These are phyloP conservation scores for Lepeophtheirus salmonis DNA, from an alignment of 1,140 invertebrate species.

Conservation along the genomic window DNA sequence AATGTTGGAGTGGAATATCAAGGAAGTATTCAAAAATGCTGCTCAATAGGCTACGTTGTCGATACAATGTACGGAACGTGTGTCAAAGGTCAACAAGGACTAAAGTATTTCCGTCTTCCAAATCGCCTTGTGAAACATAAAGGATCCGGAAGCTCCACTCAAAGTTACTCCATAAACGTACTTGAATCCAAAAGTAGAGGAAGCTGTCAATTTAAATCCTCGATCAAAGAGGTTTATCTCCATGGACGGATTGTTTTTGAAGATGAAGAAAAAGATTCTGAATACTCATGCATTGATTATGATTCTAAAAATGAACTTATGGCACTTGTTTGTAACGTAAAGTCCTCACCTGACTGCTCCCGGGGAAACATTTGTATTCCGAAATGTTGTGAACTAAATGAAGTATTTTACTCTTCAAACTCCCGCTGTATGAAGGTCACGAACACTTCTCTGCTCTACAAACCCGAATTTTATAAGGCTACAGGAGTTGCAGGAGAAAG, in stretches of 20 bases:
- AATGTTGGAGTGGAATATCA: background rate
- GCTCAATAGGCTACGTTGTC: background rate
- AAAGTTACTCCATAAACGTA: background rate
- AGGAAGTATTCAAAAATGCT: background rate
- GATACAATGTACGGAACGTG: background rate
- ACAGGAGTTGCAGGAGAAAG: background rate
- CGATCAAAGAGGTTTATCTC: background rate
- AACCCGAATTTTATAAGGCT: background rate
- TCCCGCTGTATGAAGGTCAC: background rate
- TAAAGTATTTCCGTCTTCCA: background rate
- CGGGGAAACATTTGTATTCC: background rate
- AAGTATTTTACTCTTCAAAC: constrained; percentile 3
- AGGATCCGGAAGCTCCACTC: background rate
- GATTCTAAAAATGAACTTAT: background rate
- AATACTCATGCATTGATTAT: background rate
- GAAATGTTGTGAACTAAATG: constrained; percentile 6
- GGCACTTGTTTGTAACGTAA: background rate
- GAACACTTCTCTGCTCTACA: background rate
- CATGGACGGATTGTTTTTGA: background rate
- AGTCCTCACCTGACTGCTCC: background rate
- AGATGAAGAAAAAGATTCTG: background rate
- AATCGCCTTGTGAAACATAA: background rate
- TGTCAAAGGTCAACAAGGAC: background rate
- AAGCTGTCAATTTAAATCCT: background rate
- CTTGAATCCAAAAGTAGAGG: background rate